Evolutionary conservation across 2,888 invertebrate species (phyloP).

Genomic region (Mesoligia furuncula): DNA sequence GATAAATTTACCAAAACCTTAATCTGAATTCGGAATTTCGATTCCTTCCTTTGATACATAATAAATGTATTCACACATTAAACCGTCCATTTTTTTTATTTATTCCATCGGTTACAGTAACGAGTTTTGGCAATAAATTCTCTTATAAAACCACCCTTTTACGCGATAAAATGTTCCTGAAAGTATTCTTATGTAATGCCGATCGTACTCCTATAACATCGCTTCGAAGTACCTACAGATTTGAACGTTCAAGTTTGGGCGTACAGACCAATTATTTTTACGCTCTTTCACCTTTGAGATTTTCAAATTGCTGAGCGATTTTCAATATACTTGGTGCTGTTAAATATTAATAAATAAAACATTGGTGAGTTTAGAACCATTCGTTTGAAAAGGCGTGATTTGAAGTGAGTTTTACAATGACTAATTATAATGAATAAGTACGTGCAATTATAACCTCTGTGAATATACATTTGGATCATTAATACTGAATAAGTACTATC

Average conservation of each 20-base stretch:
- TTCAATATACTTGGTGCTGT: conserved; percentile 13
- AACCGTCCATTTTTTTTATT: conserved; percentile 48
- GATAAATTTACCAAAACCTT: conserved; percentile 19
- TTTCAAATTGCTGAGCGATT: conserved; percentile 25
- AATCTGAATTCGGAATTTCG: conserved; percentile 33
- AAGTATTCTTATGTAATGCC: conserved; percentile 55
- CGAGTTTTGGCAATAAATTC: conserved; percentile 56
- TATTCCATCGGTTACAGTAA: conserved; percentile 51
- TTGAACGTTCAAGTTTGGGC: conserved; percentile 24
- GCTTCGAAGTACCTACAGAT: neutral
- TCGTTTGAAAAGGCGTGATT: neutral
- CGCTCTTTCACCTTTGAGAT: conserved; percentile 30
- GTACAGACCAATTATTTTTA: conserved; percentile 56
- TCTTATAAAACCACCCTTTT: conserved; percentile 51
- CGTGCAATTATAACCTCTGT: neutral
- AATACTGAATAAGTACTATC: neutral
- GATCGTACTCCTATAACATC: conserved; percentile 14
- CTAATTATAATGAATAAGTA: neutral
- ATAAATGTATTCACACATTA: conserved; percentile 34
- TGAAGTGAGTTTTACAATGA: neutral
- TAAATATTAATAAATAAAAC: conserved; percentile 22
- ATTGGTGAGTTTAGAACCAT: neutral
- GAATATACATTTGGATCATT: neutral
- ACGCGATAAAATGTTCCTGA: conserved; percentile 57
- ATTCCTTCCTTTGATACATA: conserved; percentile 27